Conservation (phyloP, 2,113 vertebrate species). For the Halcyon malimbica region DNA sequence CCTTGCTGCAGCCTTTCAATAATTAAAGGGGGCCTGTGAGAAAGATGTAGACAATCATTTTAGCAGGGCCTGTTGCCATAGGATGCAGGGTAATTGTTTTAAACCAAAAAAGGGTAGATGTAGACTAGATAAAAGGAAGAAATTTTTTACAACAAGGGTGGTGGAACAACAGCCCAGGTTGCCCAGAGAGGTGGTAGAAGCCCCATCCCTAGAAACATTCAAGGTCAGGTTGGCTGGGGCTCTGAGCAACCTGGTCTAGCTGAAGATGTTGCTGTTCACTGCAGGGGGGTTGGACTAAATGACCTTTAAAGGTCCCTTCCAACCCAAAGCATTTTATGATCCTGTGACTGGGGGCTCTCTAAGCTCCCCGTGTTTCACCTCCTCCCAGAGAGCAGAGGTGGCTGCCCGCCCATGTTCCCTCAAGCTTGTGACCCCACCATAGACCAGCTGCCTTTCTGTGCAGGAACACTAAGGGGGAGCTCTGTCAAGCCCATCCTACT, state of each 20-base stretch:
- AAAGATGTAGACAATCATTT: neutral
- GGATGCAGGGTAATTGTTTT: neutral
- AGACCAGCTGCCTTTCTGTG: neutral
- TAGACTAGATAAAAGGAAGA: neutral
- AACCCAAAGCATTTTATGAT: neutral
- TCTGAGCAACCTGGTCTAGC: neutral
- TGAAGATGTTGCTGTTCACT: neutral
- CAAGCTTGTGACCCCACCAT: rapidly evolving
- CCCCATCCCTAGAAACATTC: neutral
- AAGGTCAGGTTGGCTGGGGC: neutral
- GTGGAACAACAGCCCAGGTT: neutral
- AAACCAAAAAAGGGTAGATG: neutral
- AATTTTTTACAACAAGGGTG: neutral
- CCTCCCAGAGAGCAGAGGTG: neutral
- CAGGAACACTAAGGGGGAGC: too few species aligned
- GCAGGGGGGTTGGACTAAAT: neutral
- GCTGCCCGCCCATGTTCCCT: neutral
- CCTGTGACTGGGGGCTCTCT: neutral
- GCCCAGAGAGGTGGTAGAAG: neutral
- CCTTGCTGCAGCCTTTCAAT: neutral
- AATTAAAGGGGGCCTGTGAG: neutral
- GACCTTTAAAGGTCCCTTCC: neutral
- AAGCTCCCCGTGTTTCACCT: too few species aligned
- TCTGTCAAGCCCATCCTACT: rapidly evolving
- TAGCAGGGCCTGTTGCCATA: neutral